Percentiles rank a stretch among this genome's conserved stretches.
Evolutionary conservation across 2,797 vertebrate genomes (phyloP).

Genomic region (Crypturellus tataupa): DNA sequence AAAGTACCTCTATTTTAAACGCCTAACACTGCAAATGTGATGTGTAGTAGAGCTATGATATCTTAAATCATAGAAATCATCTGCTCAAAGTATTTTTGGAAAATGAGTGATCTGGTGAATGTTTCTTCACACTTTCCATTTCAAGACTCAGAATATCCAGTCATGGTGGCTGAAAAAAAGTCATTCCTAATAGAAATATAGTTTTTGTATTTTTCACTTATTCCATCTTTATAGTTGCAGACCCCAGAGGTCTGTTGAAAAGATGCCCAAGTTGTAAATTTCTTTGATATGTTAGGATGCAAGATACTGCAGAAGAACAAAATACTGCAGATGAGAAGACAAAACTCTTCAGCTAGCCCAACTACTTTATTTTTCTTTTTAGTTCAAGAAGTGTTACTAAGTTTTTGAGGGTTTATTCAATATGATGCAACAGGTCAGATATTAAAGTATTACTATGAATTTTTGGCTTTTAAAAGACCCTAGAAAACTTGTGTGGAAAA

Average conservation of each 20-base stretch:
- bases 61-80: not conserved
- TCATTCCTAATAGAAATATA: not conserved
- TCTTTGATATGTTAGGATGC: not conserved
- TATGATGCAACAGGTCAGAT: not conserved
- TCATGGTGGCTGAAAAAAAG: not conserved
- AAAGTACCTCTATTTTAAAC: not conserved
- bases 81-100: not conserved
- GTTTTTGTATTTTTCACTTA: not conserved
- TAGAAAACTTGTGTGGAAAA: not conserved
- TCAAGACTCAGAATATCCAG: not conserved
- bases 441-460: not conserved
- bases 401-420: not conserved
- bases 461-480: conserved; percentile 2
- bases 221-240: not conserved
- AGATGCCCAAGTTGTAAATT: not conserved
- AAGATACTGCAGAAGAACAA: not conserved
- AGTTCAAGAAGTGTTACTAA: not conserved
- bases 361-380: not conserved
- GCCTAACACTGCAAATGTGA: not conserved
- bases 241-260: not conserved
- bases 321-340: not conserved
- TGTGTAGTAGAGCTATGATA: not conserved
- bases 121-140: not conserved
- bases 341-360: not conserved
- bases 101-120: not conserved